These are phyloP conservation scores for Macroramphosus scolopax DNA, from an alignment of 2,797 vertebrate species.

Conservation along the genomic window DNA sequence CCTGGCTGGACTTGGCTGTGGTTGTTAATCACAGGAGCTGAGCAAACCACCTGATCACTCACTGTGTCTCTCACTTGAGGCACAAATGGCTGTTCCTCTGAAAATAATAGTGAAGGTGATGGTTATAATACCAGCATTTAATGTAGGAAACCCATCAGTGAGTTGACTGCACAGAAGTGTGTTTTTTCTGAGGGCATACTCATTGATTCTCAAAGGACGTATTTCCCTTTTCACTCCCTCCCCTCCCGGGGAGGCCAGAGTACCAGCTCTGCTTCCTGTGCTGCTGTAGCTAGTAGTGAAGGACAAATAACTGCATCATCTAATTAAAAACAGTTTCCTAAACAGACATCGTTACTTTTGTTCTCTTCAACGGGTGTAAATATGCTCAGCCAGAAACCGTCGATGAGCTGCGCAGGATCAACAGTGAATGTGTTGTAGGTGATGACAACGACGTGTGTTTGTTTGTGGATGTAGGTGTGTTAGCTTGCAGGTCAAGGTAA, in stretches of 20 bases:
- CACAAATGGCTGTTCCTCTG: slow-evolving; percentile 25
- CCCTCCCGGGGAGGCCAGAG: neutral
- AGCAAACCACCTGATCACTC: slow-evolving; percentile 74
- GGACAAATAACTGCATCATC: neutral
- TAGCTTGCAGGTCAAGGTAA: slow-evolving; percentile 15
- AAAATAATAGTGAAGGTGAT: slow-evolving; percentile 5
- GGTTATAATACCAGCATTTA: neutral
- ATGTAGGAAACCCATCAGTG: slow-evolving; percentile 10
- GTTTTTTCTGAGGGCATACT: slow-evolving; percentile 9
- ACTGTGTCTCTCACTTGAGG: slow-evolving; percentile 40
- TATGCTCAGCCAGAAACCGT: slow-evolving; percentile 16
- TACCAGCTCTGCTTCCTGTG: slow-evolving; percentile 3
- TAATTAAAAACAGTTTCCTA: slow-evolving; percentile 5
- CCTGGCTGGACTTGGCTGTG: slow-evolving; percentile 71
- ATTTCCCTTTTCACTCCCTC: slow-evolving; percentile 3
- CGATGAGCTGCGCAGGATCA: slow-evolving; percentile 34
- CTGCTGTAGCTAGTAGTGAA: slow-evolving; percentile 1
- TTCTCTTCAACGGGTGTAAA: slow-evolving; percentile 23
- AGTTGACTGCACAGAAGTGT: slow-evolving; percentile 1
- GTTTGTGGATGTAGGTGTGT: slow-evolving; percentile 11
- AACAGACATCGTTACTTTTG: slow-evolving; percentile 11
- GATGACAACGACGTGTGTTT: slow-evolving; percentile 42
- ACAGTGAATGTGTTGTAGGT: slow-evolving; percentile 45
- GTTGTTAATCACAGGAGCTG: slow-evolving; percentile 76
- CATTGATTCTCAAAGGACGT: neutral